Percentiles rank a stretch among this genome's conserved stretches.
Evolutionary conservation across 2,888 invertebrate genomes (phyloP).

Genomic region (Leucophora obtusa): DNA sequence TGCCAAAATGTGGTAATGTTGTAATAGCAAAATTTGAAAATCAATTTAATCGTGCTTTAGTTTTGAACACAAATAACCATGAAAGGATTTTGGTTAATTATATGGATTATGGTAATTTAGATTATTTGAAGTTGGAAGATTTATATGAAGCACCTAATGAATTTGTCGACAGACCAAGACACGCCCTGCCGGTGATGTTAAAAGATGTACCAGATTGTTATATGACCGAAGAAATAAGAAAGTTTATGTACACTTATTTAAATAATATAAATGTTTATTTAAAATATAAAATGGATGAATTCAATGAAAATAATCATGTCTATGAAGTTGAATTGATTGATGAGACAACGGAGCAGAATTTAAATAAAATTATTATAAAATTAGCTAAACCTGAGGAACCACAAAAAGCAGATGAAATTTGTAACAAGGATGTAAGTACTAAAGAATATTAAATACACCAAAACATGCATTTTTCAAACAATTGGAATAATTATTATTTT

Average conservation of each 20-base stretch:
- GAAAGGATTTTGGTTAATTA: conserved; percentile 71
- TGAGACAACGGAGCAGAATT: conserved; percentile 67
- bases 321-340: conserved; percentile 71
- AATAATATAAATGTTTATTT: conserved; percentile 67
- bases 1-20: conserved; percentile 72
- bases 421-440: conserved; percentile 69
- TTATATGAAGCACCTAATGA: conserved; percentile 70
- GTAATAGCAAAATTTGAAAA: conserved; percentile 70
- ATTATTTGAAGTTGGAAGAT: conserved; percentile 68
- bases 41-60: conserved; percentile 72
- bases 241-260: conserved; percentile 69
- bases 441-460: too few species aligned
- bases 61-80: conserved; percentile 69
- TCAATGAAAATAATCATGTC: conserved; percentile 64
- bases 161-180: conserved; percentile 68
- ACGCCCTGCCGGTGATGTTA: conserved; percentile 71
- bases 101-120: conserved; percentile 75
- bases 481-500: too few species aligned
- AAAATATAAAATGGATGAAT: conserved; percentile 70
- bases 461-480: too few species aligned
- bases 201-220: conserved; percentile 72
- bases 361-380: conserved; percentile 71
- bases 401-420: conserved; percentile 58
- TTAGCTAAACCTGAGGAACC: conserved; percentile 69
- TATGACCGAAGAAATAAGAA: conserved; percentile 70